Percentiles rank a stretch among this genome's conserved stretches.
Conservation (phyloP, 2,888 invertebrate genomes). For the Rapana venosa region DNA sequence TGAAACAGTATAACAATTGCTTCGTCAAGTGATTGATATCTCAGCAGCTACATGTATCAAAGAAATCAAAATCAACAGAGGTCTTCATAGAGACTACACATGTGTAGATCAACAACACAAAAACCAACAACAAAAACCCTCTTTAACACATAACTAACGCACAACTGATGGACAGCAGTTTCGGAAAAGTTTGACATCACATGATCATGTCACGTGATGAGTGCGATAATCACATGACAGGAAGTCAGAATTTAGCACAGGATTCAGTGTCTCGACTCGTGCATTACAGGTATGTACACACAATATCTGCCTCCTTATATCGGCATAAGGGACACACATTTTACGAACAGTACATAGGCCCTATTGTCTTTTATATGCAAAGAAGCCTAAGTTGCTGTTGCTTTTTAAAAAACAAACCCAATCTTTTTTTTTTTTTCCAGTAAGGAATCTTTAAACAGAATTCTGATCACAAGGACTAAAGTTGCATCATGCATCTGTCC, state of each 20-base stretch:
- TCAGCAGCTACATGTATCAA: constrained; percentile 11
- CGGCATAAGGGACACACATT: too few species aligned
- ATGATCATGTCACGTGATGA: background rate
- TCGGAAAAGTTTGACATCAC: background rate
- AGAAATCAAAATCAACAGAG: background rate
- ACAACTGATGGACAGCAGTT: background rate
- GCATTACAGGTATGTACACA: too few species aligned
- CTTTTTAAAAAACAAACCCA: too few species aligned
- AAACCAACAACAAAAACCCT: background rate
- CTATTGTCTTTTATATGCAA: too few species aligned
- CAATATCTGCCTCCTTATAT: too few species aligned
- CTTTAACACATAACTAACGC: background rate
- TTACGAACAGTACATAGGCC: too few species aligned
- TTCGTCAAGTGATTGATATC: background rate
- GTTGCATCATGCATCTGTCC: too few species aligned
- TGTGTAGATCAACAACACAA: background rate
- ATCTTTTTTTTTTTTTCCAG: too few species aligned
- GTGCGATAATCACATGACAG: background rate
- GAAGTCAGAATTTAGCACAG: background rate
- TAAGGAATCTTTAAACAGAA: too few species aligned
- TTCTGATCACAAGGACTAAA: too few species aligned
- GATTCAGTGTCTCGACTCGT: background rate
- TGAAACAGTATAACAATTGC: constrained; percentile 17
- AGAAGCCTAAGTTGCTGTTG: too few species aligned
- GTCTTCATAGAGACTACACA: background rate